Evolutionary conservation across 2,113 vertebrate species (phyloP).

Genomic region (Astatoreochromis straeleni): DNA sequence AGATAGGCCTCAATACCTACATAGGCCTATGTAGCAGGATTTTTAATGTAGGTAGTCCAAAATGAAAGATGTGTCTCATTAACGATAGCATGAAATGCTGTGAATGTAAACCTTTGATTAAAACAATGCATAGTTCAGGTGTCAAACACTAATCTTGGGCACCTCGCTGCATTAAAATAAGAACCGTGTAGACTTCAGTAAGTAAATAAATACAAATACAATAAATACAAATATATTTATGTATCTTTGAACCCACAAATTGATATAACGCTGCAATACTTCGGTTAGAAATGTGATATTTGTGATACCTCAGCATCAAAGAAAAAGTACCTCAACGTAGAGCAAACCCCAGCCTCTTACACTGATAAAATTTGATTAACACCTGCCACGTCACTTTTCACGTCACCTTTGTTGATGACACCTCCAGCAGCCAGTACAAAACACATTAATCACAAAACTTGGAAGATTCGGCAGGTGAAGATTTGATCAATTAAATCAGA

Average conservation of each 20-base stretch:
- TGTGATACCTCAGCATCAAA: not conserved
- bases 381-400: not conserved
- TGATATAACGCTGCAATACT: not conserved
- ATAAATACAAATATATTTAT: not conserved
- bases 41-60: not conserved
- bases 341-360: not conserved
- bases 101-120: not conserved
- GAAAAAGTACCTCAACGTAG: not conserved
- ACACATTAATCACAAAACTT: not conserved
- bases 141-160: not conserved
- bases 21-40: not conserved
- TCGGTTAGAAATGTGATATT: not conserved
- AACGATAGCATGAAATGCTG: not conserved
- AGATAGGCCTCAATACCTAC: not conserved
- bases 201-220: not conserved
- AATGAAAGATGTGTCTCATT: not conserved
- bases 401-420: not conserved
- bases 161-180: not conserved
- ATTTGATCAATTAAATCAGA: not conserved
- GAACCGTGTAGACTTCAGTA: not conserved
- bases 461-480: not conserved
- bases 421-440: not conserved
- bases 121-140: not conserved
- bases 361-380: not conserved
- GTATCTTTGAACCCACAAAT: not conserved